A percentile compares a stretch with the other conserved stretches of the same genome.
Evolutionary conservation across 2,113 vertebrate genomes (phyloP).

Genomic region (Petrocephalus microphthalmus): DNA sequence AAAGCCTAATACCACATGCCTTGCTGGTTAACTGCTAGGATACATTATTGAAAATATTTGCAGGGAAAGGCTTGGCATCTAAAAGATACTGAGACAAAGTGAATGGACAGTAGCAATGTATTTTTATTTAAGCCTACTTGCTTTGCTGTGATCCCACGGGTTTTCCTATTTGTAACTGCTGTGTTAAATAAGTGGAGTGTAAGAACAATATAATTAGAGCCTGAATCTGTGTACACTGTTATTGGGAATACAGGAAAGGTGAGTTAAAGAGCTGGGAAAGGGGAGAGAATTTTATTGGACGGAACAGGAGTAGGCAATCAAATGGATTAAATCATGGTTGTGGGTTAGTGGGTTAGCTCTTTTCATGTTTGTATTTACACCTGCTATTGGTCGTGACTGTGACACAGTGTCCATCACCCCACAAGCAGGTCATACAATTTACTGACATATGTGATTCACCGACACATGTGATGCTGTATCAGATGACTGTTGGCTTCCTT

Average conservation of each 20-base stretch:
- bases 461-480: background rate
- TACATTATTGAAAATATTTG: background rate
- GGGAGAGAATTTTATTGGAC: background rate
- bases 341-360: background rate
- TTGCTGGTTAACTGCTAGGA: background rate
- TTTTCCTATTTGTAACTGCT: background rate
- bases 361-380: background rate
- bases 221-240: background rate
- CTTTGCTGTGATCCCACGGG: background rate
- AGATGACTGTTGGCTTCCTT: background rate
- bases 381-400: background rate
- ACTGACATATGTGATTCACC: background rate
- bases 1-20: background rate
- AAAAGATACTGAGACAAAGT: background rate
- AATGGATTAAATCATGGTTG: background rate
- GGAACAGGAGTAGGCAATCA: background rate
- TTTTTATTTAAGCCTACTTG: background rate
- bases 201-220: background rate
- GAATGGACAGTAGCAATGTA: background rate
- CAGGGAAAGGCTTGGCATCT: background rate
- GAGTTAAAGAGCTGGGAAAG: background rate
- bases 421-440: background rate
- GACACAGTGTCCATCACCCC: background rate
- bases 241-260: background rate
- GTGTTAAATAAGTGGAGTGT: background rate